These are phyloP conservation scores for Coendou prehensilis DNA, from an alignment of 2,797 vertebrate species.

Conservation along the genomic window DNA sequence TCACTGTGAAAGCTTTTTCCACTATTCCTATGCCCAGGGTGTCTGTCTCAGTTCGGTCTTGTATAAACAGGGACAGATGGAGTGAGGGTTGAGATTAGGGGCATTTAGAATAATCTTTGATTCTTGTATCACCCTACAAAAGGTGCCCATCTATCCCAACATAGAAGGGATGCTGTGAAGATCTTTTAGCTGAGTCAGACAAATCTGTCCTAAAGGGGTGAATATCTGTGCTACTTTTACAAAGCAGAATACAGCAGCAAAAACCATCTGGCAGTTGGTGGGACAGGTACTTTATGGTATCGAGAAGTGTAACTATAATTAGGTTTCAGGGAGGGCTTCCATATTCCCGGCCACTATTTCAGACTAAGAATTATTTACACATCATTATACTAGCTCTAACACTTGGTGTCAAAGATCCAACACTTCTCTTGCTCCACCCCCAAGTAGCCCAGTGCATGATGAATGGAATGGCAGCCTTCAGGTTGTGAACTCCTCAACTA, in stretches of 20 bases:
- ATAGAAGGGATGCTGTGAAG: background rate
- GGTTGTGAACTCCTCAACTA: background rate
- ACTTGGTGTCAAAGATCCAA: background rate
- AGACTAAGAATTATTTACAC: background rate
- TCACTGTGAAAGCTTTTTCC: slow-evolving; percentile 17
- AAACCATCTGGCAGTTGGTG: background rate
- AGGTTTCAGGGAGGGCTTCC: background rate
- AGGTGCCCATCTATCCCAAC: background rate
- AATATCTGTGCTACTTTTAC: background rate
- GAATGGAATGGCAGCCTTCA: background rate
- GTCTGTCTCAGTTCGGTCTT: background rate
- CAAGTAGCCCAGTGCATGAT: background rate
- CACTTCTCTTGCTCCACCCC: background rate
- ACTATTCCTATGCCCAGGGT: background rate
- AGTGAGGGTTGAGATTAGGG: background rate
- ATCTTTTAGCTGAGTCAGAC: background rate
- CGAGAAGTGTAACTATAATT: background rate
- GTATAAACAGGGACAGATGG: background rate
- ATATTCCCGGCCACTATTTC: background rate
- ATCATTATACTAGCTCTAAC: background rate
- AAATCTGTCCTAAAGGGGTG: background rate
- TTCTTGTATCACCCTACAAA: background rate
- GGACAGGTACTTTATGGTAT: background rate
- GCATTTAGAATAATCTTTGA: background rate
- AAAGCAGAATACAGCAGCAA: background rate